These are phyloP conservation scores for Macroteleia sp. DNA, from an alignment of 2,888 invertebrate genomes.

Conservation along the genomic window DNA sequence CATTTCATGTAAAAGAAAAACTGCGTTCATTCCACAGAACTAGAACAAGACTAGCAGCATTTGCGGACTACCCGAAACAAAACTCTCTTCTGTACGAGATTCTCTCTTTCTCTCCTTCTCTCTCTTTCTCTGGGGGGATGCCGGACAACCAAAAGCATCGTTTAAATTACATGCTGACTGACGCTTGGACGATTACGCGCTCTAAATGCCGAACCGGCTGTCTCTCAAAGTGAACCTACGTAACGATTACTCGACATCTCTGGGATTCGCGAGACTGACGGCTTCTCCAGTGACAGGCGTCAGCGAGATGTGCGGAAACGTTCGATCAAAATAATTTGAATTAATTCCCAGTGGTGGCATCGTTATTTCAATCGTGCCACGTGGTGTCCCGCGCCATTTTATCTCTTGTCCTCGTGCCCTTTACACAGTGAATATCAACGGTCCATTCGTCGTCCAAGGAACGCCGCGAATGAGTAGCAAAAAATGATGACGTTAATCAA, in stretches of 20 bases:
- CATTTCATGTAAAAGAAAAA: no score
- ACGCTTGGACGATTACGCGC: slow-evolving; percentile 58
- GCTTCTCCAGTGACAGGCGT: slow-evolving; percentile 67
- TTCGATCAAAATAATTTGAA: slow-evolving; percentile 77
- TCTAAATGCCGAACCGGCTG: slow-evolving; percentile 66
- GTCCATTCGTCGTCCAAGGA: slow-evolving; percentile 23
- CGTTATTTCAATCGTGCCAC: slow-evolving; percentile 37
- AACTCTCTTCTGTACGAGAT: no score
- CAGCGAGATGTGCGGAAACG: slow-evolving; percentile 70
- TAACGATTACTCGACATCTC: slow-evolving; percentile 53
- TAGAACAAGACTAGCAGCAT: no score
- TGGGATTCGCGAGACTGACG: slow-evolving; percentile 49
- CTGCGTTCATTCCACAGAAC: no score
- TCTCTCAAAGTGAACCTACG: slow-evolving; percentile 67
- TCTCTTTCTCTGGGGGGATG: not conserved
- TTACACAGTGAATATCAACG: slow-evolving; percentile 13
- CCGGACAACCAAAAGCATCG: slow-evolving; percentile 30
- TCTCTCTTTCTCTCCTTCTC: no score
- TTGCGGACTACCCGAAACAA: no score
- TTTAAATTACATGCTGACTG: slow-evolving; percentile 60
- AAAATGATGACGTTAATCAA: slow-evolving; percentile 50
- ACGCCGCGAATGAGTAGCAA: slow-evolving; percentile 38
- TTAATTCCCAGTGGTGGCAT: slow-evolving; percentile 68
- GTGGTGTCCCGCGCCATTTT: not conserved
- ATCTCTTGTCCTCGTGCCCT: not conserved